Percentiles rank a stretch among this genome's conserved stretches.
Evolutionary conservation across 2,797 vertebrate genomes (phyloP).

Genomic region (Ispidina picta): DNA sequence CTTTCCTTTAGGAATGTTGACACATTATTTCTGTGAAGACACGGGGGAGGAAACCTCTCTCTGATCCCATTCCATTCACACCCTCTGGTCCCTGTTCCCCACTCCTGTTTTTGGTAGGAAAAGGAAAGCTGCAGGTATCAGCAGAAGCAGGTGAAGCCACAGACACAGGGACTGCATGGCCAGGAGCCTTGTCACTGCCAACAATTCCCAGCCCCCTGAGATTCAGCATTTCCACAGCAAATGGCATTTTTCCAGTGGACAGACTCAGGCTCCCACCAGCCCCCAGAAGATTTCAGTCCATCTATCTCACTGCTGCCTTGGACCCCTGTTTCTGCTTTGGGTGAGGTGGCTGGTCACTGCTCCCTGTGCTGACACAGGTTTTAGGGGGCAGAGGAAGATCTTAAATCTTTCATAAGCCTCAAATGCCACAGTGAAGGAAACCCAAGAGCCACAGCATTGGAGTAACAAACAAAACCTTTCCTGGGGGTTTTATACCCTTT

Average conservation of each 20-base stretch:
- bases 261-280: neutral
- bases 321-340: neutral
- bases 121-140: neutral
- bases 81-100: neutral
- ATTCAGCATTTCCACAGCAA: neutral
- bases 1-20: neutral
- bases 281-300: neutral
- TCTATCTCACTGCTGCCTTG: neutral
- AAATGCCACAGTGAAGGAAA: neutral
- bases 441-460: neutral
- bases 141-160: neutral
- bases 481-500: neutral
- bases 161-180: neutral
- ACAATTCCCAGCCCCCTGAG: neutral
- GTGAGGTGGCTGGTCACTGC: neutral
- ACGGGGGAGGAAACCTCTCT: neutral
- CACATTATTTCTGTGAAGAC: neutral
- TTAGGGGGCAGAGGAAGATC: neutral
- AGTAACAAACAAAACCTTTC: neutral
- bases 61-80: neutral
- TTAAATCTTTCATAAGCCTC: neutral
- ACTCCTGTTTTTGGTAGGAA: neutral
- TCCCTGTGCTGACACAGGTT: neutral
- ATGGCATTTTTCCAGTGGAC: neutral
- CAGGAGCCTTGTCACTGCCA: neutral